phyloP scores from a whole-genome alignment of 2,888 invertebrate species.

The Orthonevra nobilis region DNA sequence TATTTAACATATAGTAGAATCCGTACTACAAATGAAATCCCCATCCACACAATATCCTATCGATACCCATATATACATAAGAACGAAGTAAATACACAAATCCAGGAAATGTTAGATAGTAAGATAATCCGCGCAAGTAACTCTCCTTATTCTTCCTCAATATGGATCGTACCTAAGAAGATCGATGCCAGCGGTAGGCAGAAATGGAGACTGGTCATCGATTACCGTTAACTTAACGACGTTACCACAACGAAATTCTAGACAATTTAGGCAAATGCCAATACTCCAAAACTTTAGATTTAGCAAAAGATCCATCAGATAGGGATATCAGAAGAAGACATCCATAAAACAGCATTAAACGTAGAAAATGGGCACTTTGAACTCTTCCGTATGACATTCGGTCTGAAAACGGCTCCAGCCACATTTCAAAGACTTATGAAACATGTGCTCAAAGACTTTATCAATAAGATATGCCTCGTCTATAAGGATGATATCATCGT shows the following conservation, averaged over 20 bases:
- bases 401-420: conserved; percentile 77
- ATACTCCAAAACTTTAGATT: conserved; percentile 64
- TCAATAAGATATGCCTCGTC: conserved; percentile 68
- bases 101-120: conserved; percentile 51
- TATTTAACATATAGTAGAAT: too few species aligned
- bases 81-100: conserved; percentile 49
- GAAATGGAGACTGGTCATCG: conserved; percentile 63
- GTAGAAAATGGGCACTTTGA: conserved; percentile 51
- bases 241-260: conserved; percentile 45
- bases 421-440: conserved; percentile 78
- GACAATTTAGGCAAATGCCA: conserved; percentile 41
- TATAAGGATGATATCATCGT: conserved; percentile 72
- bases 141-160: conserved; percentile 53
- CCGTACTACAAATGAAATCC: too few species aligned
- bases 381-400: conserved; percentile 75
- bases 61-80: conserved; percentile 56
- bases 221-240: conserved; percentile 49
- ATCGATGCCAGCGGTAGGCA: conserved; percentile 42
- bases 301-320: conserved; percentile 68
- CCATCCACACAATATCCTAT: conserved; percentile 25
- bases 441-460: conserved; percentile 73
- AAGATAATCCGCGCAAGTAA: conserved; percentile 52
- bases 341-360: conserved; percentile 62
- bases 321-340: conserved; percentile 44
- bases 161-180: conserved; percentile 65